These are phyloP conservation scores for Sebastes steindachneri DNA, from an alignment of 2,797 vertebrate genomes.

Conservation along the genomic window DNA sequence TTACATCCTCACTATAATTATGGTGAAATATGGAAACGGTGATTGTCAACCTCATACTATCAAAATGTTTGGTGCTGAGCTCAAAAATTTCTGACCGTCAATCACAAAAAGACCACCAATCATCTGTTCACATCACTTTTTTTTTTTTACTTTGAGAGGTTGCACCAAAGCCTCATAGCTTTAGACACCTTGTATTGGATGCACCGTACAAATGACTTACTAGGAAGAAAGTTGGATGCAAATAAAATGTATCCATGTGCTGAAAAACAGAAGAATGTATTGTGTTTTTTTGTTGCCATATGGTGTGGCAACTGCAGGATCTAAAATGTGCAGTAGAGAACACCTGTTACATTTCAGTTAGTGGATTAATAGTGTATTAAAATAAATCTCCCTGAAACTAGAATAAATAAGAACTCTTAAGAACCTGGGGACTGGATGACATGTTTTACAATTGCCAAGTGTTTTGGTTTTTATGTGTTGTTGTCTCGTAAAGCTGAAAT, in stretches of 20 bases:
- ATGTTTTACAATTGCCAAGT: background rate
- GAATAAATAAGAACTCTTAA: background rate
- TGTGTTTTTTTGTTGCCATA: background rate
- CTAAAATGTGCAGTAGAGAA: background rate
- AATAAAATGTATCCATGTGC: background rate
- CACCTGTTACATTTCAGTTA: background rate
- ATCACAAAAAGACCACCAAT: background rate
- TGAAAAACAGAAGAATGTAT: too few species aligned
- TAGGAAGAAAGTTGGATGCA: background rate
- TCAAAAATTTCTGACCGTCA: background rate
- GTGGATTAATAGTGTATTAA: too few species aligned
- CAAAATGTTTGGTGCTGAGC: background rate
- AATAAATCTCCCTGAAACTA: too few species aligned
- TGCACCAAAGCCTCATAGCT: background rate
- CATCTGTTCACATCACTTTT: background rate
- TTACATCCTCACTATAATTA: background rate
- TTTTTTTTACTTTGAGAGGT: background rate
- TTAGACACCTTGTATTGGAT: background rate
- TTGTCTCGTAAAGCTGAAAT: background rate
- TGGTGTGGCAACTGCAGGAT: background rate
- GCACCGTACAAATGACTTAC: background rate
- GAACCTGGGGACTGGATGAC: background rate
- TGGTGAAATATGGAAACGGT: constrained; percentile 21
- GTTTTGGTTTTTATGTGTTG: too few species aligned
- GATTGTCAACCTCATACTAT: constrained; percentile 20